Conservation (phyloP, 2,113 vertebrate genomes). For the Casuarius casuarius region DNA sequence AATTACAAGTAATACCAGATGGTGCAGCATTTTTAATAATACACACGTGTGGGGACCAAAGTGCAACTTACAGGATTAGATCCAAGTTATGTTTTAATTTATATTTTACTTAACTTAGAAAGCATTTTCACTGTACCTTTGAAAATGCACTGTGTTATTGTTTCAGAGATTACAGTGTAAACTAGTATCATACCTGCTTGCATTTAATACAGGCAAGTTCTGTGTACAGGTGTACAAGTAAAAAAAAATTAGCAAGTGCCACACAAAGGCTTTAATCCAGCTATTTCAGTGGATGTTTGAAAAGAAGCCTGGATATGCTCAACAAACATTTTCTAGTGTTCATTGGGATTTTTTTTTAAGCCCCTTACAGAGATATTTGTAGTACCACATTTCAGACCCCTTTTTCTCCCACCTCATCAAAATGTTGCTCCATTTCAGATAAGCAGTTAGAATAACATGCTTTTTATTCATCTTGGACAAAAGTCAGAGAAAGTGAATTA, state of each 20-base stretch:
- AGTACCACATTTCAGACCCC: not conserved
- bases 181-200: not conserved
- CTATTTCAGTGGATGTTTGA: not conserved
- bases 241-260: not conserved
- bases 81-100: not conserved
- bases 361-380: not conserved
- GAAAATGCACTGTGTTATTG: not conserved
- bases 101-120: not conserved
- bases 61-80: not conserved
- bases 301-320: not conserved
- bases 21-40: not conserved
- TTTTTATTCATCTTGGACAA: not conserved
- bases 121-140: not conserved
- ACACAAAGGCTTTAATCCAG: not conserved
- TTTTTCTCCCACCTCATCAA: not conserved
- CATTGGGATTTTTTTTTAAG: not conserved
- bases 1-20: constrained; percentile 23
- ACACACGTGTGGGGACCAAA: not conserved
- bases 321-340: not conserved
- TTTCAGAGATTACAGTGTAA: not conserved
- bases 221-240: not conserved
- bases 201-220: not conserved
- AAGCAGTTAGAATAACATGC: not conserved
- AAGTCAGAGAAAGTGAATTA: not conserved
- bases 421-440: not conserved